phyloP scores from a whole-genome alignment of 1,140 invertebrate species.

The Panagrolaimus sp. region DNA sequence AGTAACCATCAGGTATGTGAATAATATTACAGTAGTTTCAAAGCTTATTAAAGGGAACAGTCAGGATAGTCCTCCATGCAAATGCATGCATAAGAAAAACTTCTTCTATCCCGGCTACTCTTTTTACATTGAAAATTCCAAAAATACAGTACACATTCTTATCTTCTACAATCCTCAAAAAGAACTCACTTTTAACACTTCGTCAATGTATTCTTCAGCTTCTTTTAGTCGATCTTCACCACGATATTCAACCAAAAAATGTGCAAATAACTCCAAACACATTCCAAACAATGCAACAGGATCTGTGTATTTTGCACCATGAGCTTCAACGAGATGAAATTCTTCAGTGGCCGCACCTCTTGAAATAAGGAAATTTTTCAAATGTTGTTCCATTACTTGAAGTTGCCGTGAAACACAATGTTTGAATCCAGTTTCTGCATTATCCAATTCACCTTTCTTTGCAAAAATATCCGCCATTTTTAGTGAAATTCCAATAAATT shows the following conservation, averaged over 20 bases:
- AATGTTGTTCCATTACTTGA: slow-evolving; percentile 45
- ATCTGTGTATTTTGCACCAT: slow-evolving; percentile 50
- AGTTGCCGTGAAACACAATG: slow-evolving; percentile 56
- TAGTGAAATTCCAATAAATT: slow-evolving; percentile 54
- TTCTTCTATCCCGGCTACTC: too few species aligned
- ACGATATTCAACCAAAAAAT: slow-evolving; percentile 51
- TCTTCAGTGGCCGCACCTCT: slow-evolving; percentile 47
- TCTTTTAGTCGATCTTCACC: slow-evolving; percentile 46
- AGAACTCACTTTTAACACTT: slow-evolving; percentile 51
- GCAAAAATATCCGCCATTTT: slow-evolving; percentile 59
- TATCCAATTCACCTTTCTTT: slow-evolving; percentile 45
- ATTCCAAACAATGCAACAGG: slow-evolving; percentile 58
- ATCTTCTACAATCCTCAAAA: not conserved
- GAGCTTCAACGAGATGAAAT: slow-evolving; percentile 39
- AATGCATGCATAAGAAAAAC: too few species aligned
- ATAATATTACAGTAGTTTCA: too few species aligned
- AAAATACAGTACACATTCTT: not conserved
- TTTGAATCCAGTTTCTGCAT: slow-evolving; percentile 54
- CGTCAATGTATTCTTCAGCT: slow-evolving; percentile 56
- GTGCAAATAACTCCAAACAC: slow-evolving; percentile 49
- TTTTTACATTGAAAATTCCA: not conserved
- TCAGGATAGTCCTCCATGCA: too few species aligned
- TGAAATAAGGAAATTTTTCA: slow-evolving; percentile 49
- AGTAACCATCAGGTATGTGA: too few species aligned
- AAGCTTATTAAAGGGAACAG: too few species aligned